These are phyloP conservation scores for Rhinoraja longicauda DNA, from an alignment of 2,797 vertebrate genomes.

Conservation along the genomic window DNA sequence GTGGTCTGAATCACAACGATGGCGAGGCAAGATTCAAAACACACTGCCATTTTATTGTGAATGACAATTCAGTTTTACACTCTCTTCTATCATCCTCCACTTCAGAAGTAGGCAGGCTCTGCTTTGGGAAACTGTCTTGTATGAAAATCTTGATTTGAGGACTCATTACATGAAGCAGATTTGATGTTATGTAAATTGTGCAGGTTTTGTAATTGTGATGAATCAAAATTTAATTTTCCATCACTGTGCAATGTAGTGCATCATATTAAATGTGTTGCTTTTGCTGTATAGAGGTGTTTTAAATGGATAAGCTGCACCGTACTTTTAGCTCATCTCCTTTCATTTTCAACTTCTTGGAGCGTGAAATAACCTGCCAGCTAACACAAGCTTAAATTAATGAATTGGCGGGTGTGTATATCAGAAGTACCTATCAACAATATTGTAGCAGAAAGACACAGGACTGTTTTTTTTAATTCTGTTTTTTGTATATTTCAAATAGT, in stretches of 20 bases:
- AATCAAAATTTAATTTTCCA: constrained; percentile 37
- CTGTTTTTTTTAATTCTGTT: not conserved
- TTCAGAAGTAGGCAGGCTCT: not conserved
- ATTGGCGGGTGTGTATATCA: not conserved
- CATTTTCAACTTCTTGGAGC: constrained; percentile 59
- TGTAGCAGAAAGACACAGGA: not conserved
- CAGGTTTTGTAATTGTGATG: not conserved
- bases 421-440: constrained; percentile 12
- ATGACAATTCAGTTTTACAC: not conserved
- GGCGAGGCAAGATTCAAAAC: not conserved
- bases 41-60: not conserved
- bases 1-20: not conserved
- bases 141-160: not conserved
- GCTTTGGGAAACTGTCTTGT: not conserved
- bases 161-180: not conserved
- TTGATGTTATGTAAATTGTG: constrained; percentile 20
- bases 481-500: constrained; percentile 12
- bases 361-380: constrained; percentile 63
- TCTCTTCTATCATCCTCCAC: not conserved
- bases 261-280: constrained; percentile 36
- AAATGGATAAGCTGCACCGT: constrained; percentile 45
- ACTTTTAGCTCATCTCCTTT: constrained; percentile 48
- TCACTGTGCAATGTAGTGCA: constrained; percentile 30
- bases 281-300: constrained; percentile 15
- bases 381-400: constrained; percentile 37